Evolutionary conservation across 1,140 invertebrate species (phyloP).

Genomic region (Musca vetustissima): DNA sequence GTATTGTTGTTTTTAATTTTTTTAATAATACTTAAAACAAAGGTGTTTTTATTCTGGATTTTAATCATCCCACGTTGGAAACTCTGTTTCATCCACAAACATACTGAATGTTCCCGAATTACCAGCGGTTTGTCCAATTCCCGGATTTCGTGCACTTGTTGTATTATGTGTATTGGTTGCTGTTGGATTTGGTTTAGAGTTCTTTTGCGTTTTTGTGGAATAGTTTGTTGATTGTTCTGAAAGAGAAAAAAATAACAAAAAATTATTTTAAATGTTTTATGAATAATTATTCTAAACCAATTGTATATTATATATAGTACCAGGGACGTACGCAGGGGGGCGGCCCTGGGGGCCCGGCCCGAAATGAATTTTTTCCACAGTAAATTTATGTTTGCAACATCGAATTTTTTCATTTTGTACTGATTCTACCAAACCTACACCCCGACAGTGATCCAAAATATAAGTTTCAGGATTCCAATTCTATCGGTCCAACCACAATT

Average conservation of each 20-base stretch:
- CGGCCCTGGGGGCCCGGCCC: no score
- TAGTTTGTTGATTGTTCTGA: conserved; percentile 23
- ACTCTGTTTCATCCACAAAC: conserved; percentile 54
- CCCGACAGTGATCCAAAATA: no score
- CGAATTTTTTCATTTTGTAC: no score
- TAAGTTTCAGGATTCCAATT: no score
- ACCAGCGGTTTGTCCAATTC: conserved; percentile 27
- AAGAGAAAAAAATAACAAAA: neutral
- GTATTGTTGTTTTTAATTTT: no score
- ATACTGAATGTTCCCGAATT: conserved; percentile 44
- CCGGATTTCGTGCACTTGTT: conserved; percentile 25
- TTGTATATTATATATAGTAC: no score
- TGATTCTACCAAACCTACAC: no score
- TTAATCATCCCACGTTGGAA: conserved; percentile 55
- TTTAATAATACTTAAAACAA: neutral
- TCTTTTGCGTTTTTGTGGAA: conserved; percentile 28
- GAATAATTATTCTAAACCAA: neutral
- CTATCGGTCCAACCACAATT: no score
- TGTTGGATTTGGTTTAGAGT: conserved; percentile 29
- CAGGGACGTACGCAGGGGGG: no score
- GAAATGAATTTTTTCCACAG: no score
- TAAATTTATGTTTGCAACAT: no score
- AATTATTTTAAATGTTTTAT: no score
- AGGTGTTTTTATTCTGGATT: conserved; percentile 6
- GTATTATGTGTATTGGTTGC: conserved; percentile 29